These are phyloP conservation scores for Zaprionus lineosus DNA, from an alignment of 2,888 invertebrate genomes.

Conservation along the genomic window DNA sequence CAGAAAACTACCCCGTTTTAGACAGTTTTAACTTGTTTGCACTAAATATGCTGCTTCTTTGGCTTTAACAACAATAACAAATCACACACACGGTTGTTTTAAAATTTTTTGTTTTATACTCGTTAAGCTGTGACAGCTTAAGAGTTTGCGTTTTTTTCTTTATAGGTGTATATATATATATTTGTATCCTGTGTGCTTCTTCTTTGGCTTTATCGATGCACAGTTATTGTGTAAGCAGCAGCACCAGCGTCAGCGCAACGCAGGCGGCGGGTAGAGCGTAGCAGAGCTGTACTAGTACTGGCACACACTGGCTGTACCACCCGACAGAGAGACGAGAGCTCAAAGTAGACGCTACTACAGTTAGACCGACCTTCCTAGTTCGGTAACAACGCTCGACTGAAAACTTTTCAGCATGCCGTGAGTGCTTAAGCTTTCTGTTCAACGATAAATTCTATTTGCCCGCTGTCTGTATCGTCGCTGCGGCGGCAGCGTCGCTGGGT, in stretches of 20 bases:
- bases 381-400: slow-evolving; percentile 83
- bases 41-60: slow-evolving; percentile 53
- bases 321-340: slow-evolving; percentile 78
- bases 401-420: slow-evolving; percentile 78
- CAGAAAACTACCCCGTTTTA: slow-evolving; percentile 70
- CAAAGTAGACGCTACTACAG: slow-evolving; percentile 69
- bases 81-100: slow-evolving; percentile 64
- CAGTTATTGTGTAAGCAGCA: slow-evolving; percentile 80
- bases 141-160: slow-evolving; percentile 44
- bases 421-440: slow-evolving; percentile 82
- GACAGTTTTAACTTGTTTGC: slow-evolving; percentile 60
- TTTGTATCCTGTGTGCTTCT: slow-evolving; percentile 71
- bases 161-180: slow-evolving; percentile 28
- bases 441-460: slow-evolving; percentile 51
- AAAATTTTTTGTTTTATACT: slow-evolving; percentile 38
- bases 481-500: not conserved
- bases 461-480: slow-evolving; percentile 11
- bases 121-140: slow-evolving; percentile 64
- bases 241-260: slow-evolving; percentile 66
- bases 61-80: slow-evolving; percentile 58
- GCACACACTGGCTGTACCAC: slow-evolving; percentile 73
- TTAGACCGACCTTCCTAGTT: slow-evolving; percentile 82
- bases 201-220: slow-evolving; percentile 75
- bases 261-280: slow-evolving; percentile 70
- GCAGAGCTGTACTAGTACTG: slow-evolving; percentile 72